phyloP scores from a whole-genome alignment of 2,113 vertebrate species.

The Balaenoptera acutorostrata region DNA sequence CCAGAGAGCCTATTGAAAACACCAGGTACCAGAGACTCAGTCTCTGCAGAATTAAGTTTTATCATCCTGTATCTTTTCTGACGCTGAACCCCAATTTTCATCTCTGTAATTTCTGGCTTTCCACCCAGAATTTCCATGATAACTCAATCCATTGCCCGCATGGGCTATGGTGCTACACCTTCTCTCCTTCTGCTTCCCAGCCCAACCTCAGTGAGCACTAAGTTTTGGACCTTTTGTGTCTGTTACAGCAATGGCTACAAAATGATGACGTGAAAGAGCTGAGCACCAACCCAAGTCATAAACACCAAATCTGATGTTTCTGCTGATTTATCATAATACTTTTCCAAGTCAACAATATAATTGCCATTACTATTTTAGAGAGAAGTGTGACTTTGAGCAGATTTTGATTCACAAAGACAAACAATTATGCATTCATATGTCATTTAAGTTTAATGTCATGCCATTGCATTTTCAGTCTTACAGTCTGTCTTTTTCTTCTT shows the following conservation, averaged over 20 bases:
- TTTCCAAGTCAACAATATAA: not conserved
- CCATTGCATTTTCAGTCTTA: not conserved
- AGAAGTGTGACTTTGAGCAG: not conserved
- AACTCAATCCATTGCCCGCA: not conserved
- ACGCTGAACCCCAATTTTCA: not conserved
- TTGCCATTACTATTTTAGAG: slow-evolving; percentile 12
- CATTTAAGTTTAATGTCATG: slow-evolving; percentile 21
- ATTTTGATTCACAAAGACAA: slow-evolving; percentile 3
- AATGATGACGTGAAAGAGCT: not conserved
- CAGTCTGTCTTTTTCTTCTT: not conserved
- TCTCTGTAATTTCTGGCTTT: not conserved
- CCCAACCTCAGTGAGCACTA: not conserved
- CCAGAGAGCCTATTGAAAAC: not conserved
- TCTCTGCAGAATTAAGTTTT: not conserved
- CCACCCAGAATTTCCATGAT: not conserved
- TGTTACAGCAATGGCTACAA: not conserved
- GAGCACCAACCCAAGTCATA: not conserved
- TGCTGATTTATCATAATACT: not conserved
- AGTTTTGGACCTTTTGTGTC: not conserved
- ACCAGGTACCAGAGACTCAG: not conserved
- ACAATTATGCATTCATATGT: not conserved
- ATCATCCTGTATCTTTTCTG: not conserved
- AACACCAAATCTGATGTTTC: not conserved
- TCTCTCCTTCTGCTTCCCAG: not conserved
- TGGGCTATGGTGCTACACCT: not conserved